Base-by-base conservation (phyloP, 2,888 invertebrate species). In the Stratiomys singularior region DNA sequence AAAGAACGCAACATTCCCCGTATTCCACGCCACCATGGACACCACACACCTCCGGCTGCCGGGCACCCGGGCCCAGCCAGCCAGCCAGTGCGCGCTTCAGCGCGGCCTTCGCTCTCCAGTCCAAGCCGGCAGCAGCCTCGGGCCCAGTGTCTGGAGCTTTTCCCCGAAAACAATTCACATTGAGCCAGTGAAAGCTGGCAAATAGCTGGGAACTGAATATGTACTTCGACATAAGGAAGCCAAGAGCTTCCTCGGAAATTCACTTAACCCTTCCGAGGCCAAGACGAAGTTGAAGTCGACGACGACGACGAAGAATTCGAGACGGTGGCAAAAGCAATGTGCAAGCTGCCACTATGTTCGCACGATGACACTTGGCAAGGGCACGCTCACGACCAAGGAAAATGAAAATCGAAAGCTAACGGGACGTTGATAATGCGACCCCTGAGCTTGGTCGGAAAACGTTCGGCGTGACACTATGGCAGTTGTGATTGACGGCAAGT, bases 1-100 rank as follows among this genome's bases (percentile, higher is more conserved):
- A 60, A 74, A 74, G 74, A 74, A 74, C 23, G 23, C 30, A 58
- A 74, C 30, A 25, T 60, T 60, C 30, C 23, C 74, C 74, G 27
- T 2, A 18, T 60, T 60, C 23, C 58, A 58, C 44, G 69, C 47
- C 47, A 46, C 47, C 18, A 47, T 47, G 37, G 37, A 9, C 37
- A 5, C 37, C 37, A 37, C 37, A 37, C 37, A 37, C 37, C 37
- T 5, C 37, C 37, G 37, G 37, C 37, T 5, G 9, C 37, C 37
- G 37, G n/a, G n/a, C n/a, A n/a, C n/a, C n/a, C n/a, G n/a, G n/a
- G n/a, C n/a, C n/a, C n/a, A n/a, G n/a, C n/a, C n/a, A n/a, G n/a
- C n/a, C n/a, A n/a, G n/a, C n/a, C n/a, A n/a, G n/a, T n/a, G n/a
- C n/a, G n/a, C n/a, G n/a, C n/a, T n/a, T n/a, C n/a, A n/a, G n/a